Evolutionary conservation across 30 jellyfish, hydroid and myxozoan genomes (phyloP).

Genomic region (Aurelia aurita complex sp. Pacific): DNA sequence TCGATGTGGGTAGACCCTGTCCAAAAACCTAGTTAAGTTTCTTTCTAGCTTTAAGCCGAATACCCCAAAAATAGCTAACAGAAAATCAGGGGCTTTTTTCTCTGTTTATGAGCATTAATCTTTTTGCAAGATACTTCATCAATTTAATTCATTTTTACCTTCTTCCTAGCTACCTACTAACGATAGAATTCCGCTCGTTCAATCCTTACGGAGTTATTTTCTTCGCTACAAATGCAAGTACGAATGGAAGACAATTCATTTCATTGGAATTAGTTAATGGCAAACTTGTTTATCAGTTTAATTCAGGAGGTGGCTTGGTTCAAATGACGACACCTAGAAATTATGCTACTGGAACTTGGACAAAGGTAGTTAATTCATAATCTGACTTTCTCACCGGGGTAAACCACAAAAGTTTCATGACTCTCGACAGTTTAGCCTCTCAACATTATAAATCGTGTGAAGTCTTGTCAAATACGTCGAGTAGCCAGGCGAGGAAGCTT

Average conservation of each 20-base stretch:
- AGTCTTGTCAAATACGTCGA: no score
- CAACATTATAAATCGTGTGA: no score
- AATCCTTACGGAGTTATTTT: slow-evolving; percentile 68
- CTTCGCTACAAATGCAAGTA: slow-evolving; percentile 45
- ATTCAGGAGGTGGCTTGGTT: slow-evolving; percentile 71
- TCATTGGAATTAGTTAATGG: slow-evolving; percentile 78
- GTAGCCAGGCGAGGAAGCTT: no score
- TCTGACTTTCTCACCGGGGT: no score
- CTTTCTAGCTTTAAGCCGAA: no score
- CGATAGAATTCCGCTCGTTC: slow-evolving; percentile 85
- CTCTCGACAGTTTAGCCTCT: no score
- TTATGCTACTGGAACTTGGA: slow-evolving; percentile 70
- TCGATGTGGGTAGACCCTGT: no score
- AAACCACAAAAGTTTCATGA: no score
- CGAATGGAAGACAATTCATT: slow-evolving; percentile 42
- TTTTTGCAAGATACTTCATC: neutral
- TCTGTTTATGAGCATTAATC: neutral
- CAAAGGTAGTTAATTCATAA: slow-evolving; percentile 37
- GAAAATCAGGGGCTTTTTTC: no score
- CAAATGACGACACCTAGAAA: slow-evolving; percentile 42
- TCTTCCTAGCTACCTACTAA: slow-evolving; percentile 51
- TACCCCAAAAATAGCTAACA: no score
- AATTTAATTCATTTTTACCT: neutral
- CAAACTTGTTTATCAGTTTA: slow-evolving; percentile 68
- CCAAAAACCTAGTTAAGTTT: no score